Evolutionary conservation across 2,888 invertebrate species (phyloP), one percentile per base, ranked within the genome.

Genomic region (Eledona agricola): DNA sequence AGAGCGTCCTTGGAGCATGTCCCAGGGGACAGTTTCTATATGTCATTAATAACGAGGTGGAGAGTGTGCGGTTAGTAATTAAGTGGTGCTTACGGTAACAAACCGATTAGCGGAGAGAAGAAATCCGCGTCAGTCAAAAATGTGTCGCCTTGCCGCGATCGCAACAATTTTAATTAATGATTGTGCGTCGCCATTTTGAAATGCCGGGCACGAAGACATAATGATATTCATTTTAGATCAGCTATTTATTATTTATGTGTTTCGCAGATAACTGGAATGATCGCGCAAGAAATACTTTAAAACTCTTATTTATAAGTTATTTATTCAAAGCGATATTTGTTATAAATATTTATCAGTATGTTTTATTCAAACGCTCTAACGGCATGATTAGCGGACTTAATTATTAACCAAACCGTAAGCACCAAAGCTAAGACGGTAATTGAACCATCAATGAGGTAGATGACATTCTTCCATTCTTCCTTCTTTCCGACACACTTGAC

Each of bases 321-420:
- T 59, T 59, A 60, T 60, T 57, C 58, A 55, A 50, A 46, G 37
- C 34, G 50, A 37, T 55, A 51, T 59, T 60, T 60, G 53, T 55
- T 55, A 60, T 57, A 57, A 61, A 61, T 61, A 61, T 59, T 61
- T 59, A 61, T 42, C 26, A 20, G 7, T 49, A 60, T 62, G 60
- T 60, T 60, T 62, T 53, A 62, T 62, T 58, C 60, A 62, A 60
- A 51, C 10, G 16, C 46, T 32, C 38, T 56, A 58, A 55, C 57
- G 53, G 57, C 51, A 57, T 59, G 57, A 59, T 59, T 59, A 59
- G 50, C 49, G 37, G 25, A 29, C 38, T 31, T 50, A 50, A 50
- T 50, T 50, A 50, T 50, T 50, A 40, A 32, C 40, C 29, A 50
- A 50, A 50, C 40, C n/a, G n/a, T n/a, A n/a, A n/a, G n/a, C n/a